Evolutionary conservation across 2,113 vertebrate genomes (phyloP), one percentile per base, ranked within the genome.

Genomic region (Callithrix jacchus): DNA sequence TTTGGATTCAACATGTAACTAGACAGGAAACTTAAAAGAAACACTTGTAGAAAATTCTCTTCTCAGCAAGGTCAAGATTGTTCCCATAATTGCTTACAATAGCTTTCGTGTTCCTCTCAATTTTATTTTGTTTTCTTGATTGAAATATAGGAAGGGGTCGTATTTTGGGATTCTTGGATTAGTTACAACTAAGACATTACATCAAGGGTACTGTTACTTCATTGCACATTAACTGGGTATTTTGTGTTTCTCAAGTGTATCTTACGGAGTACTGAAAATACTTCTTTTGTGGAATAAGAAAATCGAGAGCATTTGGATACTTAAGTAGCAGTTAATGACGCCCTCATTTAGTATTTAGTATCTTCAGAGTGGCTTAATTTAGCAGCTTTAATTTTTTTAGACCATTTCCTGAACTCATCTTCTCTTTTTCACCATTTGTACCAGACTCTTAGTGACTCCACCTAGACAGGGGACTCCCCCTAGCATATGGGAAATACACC

Each of bases 241-340:
- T 71, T 54, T 90, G 23, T 91, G 64, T 68, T 81, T 92, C 56
- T 95, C 74, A 79, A 54, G 17, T 30, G 18, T 21, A 7, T 66
- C 9, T 87, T 84, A 14, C 18, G 71, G 17, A 73, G n/a, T 32
- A n/a, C 52, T 93, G 61, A 83, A 96, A 97, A 95, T 80, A 92
- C 96, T 97, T 98, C 95, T 89, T 98, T 82, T 52, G 84, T 95
- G 76, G 71, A 97, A 71, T 93, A 80, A 95, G 93, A 94, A 94
- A 79, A 86, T 71, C 87, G 92, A 96, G 95, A 95, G 97, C 87
- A 94, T 76, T 56, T 84, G 47, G 96, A 92, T 86, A 96, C 87
- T 83, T 95, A 64, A 89, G 94, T 96, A 94, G 95, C 87, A 97
- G 94, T 92, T 92, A 93, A 74, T 66, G 52, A 95, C 80, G 83